phyloP scores from a whole-genome alignment of 92 coral and sea anemone species.

The Phymanthus crucifer region DNA sequence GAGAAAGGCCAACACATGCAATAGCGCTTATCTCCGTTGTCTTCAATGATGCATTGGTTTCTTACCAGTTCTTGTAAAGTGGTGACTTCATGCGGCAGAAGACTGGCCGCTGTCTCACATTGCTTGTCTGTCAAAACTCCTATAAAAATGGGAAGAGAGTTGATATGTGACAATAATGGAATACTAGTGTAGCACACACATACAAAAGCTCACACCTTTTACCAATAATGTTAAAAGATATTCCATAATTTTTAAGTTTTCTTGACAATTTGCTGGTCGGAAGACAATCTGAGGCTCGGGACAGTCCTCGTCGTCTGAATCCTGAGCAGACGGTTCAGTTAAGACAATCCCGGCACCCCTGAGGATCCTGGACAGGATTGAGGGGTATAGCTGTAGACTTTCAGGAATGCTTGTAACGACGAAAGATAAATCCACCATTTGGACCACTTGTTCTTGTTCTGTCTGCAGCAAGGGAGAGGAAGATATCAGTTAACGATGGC shows the following conservation, averaged over 20 bases:
- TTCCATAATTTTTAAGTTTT: constrained; percentile 59
- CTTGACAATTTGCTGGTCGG: constrained; percentile 78
- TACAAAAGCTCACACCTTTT: not conserved
- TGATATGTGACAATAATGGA: too few species aligned
- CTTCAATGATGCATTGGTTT: not conserved
- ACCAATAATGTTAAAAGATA: constrained; percentile 61
- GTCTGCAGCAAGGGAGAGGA: constrained; percentile 43
- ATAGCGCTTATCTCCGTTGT: not conserved
- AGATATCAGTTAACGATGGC: not conserved
- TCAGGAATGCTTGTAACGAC: constrained; percentile 61
- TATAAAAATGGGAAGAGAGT: not conserved
- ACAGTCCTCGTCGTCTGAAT: constrained; percentile 69
- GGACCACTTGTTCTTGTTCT: constrained; percentile 60
- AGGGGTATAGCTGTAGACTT: constrained; percentile 48
- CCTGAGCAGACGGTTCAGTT: constrained; percentile 54
- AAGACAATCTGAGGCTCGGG: constrained; percentile 75
- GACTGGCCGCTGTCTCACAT: constrained; percentile 60
- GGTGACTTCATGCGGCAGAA: constrained; percentile 59
- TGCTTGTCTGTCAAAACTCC: constrained; percentile 69
- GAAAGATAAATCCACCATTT: constrained; percentile 69
- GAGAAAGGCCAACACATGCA: not conserved
- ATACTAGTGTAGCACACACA: too few species aligned
- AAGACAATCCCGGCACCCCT: constrained; percentile 73
- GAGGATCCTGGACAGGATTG: constrained; percentile 61
- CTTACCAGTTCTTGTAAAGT: constrained; percentile 76